Evolutionary conservation across 2,888 invertebrate genomes (phyloP).

Genomic region (Cantharis rufa): DNA sequence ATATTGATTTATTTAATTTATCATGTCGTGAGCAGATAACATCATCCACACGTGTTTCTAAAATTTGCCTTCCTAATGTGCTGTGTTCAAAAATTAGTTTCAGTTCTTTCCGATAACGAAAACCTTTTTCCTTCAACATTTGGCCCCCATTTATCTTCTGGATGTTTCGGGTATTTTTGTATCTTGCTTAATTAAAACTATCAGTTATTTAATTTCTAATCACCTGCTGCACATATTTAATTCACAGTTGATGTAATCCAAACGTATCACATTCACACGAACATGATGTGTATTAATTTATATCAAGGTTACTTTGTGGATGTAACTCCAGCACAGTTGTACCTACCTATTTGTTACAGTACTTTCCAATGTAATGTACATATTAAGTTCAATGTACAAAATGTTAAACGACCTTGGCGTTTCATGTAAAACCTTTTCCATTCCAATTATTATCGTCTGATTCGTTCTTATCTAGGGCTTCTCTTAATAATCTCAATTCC

Average conservation of each 20-base stretch:
- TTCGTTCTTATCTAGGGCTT: not conserved
- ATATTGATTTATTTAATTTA: not conserved
- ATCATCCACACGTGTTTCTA: not conserved
- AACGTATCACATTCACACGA: slow-evolving; percentile 16
- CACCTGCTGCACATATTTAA: not conserved
- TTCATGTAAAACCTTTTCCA: slow-evolving; percentile 9
- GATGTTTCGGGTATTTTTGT: not conserved
- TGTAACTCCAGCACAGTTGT: slow-evolving; percentile 14
- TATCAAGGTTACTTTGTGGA: slow-evolving; percentile 24
- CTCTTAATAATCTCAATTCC: not conserved
- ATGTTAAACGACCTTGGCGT: slow-evolving; percentile 14
- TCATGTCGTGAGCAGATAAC: not conserved
- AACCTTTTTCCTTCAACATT: not conserved
- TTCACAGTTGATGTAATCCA: slow-evolving; percentile 7
- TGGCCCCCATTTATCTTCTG: not conserved
- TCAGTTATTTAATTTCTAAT: not conserved
- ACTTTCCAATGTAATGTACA: slow-evolving; percentile 23
- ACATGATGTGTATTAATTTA: slow-evolving; percentile 15
- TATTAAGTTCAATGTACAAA: slow-evolving; percentile 29
- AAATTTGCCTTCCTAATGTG: not conserved
- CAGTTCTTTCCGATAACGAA: not conserved
- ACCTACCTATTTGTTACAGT: not conserved
- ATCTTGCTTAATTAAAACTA: not conserved
- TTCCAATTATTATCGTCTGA: slow-evolving; percentile 15
- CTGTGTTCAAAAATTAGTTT: not conserved